A percentile compares a stretch with the other conserved stretches of the same genome.
Conservation (phyloP, 2,888 invertebrate genomes). For the Neoscelio sp. region DNA sequence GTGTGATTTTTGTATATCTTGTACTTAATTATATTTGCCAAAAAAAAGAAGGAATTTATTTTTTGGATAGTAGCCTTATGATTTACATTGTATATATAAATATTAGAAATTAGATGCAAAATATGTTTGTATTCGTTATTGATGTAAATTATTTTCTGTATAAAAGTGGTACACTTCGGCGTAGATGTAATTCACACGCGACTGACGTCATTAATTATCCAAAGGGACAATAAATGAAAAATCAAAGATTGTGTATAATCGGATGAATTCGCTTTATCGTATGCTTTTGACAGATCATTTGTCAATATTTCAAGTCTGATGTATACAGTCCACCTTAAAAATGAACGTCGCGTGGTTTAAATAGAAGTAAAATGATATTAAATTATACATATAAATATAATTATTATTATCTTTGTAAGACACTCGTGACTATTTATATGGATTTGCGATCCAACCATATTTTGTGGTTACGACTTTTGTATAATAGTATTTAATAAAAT, state of each 20-base stretch:
- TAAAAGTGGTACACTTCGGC: not conserved
- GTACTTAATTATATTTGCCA: slow-evolving; percentile 46
- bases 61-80: slow-evolving; percentile 34
- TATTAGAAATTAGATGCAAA: slow-evolving; percentile 2
- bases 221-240: slow-evolving; percentile 48
- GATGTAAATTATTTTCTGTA: slow-evolving; percentile 25
- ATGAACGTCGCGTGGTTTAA: not conserved
- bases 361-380: not conserved
- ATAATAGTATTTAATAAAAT: no score
- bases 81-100: slow-evolving; percentile 44
- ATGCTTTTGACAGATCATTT: no score
- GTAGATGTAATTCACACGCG: not conserved
- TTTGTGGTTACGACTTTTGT: no score
- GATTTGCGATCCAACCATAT: no score
- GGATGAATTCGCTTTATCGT: not conserved
- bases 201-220: slow-evolving; percentile 29
- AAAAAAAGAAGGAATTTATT: slow-evolving; percentile 28
- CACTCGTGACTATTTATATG: no score
- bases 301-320: slow-evolving; percentile 4
- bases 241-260: slow-evolving; percentile 24
- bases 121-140: slow-evolving; percentile 22
- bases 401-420: not conserved
- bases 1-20: slow-evolving; percentile 39
- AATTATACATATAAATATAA: not conserved
- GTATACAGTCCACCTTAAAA: not conserved